Evolutionary conservation across 2,797 vertebrate genomes (phyloP).

Genomic region (Phyllotis vaccarum): DNA sequence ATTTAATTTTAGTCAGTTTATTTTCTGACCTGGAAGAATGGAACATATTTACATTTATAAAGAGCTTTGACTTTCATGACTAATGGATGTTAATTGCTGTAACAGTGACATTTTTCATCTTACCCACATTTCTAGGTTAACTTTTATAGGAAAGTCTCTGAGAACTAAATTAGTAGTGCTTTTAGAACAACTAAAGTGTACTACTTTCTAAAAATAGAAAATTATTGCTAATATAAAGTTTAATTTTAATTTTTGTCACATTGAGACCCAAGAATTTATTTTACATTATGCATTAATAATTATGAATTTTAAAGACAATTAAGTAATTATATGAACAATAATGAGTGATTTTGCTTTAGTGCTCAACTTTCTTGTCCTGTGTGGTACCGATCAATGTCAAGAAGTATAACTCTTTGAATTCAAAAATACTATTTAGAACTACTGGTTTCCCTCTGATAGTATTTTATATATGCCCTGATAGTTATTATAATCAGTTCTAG

Average conservation of each 20-base stretch:
- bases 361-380: constrained; percentile 71
- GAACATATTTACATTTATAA: constrained; percentile 77
- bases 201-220: constrained; percentile 53
- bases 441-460: constrained; percentile 82
- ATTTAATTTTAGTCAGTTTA: constrained; percentile 69
- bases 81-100: constrained; percentile 81
- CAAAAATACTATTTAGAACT: constrained; percentile 73
- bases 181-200: constrained; percentile 72
- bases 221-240: constrained; percentile 55
- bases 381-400: constrained; percentile 82
- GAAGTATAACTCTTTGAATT: constrained; percentile 83
- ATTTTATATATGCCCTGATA: constrained; percentile 86
- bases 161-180: constrained; percentile 67
- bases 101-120: constrained; percentile 74
- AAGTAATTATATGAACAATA: neutral
- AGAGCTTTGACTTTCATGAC: constrained; percentile 69
- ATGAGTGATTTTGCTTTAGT: neutral
- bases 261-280: neutral
- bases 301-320: neutral
- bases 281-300: constrained; percentile 31
- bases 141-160: constrained; percentile 82
- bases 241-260: constrained; percentile 48
- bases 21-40: constrained; percentile 76
- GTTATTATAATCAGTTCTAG: constrained; percentile 86
- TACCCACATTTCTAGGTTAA: constrained; percentile 80